Evolutionary conservation across 23 tunicate genomes (phyloP).

Genomic region (Clavelina lepadiformis): DNA sequence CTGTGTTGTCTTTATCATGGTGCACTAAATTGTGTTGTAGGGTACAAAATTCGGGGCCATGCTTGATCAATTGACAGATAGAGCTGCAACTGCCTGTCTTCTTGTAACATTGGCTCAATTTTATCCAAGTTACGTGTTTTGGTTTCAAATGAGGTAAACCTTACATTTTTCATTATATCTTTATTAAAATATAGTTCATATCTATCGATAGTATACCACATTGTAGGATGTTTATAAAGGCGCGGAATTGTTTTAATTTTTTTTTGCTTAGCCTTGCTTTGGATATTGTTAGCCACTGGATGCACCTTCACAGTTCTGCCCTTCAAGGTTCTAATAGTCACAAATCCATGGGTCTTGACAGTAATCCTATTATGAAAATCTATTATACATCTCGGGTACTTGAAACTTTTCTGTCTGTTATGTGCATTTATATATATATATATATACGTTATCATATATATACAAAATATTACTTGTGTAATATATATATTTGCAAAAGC

Average conservation of each 20-base stretch:
- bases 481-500: too few relatives aligned
- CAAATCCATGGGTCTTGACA: slow-evolving; percentile 87
- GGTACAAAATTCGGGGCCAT: slow-evolving; percentile 97
- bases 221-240: too few relatives aligned
- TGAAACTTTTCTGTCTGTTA: not conserved
- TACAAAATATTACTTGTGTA: too few relatives aligned
- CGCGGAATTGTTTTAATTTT: too few relatives aligned
- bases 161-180: not conserved
- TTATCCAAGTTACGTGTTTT: slow-evolving; percentile 68
- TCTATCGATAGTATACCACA: too few relatives aligned
- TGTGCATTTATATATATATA: too few relatives aligned
- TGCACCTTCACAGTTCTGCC: slow-evolving; percentile 82
- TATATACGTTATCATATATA: too few relatives aligned
- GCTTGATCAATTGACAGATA: slow-evolving; percentile 91
- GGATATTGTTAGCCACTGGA: slow-evolving; percentile 96
- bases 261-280: slow-evolving; percentile 65
- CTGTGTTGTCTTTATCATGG: too few relatives aligned
- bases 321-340: slow-evolving; percentile 77
- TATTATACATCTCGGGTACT: slow-evolving; percentile 91
- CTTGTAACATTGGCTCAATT: slow-evolving; percentile 74
- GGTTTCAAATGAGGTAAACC: slow-evolving; percentile 6
- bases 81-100: slow-evolving; percentile 93
- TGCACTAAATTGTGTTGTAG: not conserved
- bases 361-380: slow-evolving; percentile 90
- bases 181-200: not conserved